A percentile compares a stretch with the other conserved stretches of the same genome.
Evolutionary conservation across 2,888 invertebrate genomes (phyloP).

Genomic region (Leucophenga maculata): DNA sequence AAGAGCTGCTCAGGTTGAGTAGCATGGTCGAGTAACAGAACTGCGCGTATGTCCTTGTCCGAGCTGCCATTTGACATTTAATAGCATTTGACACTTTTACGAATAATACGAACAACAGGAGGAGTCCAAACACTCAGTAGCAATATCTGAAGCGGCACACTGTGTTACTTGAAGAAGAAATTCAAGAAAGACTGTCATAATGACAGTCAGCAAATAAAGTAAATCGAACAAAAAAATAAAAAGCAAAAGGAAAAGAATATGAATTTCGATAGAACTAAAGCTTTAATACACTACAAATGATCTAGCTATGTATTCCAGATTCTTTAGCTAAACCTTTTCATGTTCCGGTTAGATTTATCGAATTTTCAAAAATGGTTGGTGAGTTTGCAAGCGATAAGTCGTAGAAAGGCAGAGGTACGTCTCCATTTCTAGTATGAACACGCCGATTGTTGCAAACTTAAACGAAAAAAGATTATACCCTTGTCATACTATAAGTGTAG

Average conservation of each 20-base stretch:
- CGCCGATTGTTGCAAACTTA: no score
- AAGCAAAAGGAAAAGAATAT: constrained; percentile 2
- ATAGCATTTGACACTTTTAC: constrained; percentile 57
- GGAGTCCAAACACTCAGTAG: background rate
- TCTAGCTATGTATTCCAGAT: no score
- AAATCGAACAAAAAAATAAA: constrained; percentile 32
- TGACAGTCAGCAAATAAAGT: constrained; percentile 22
- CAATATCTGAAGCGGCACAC: background rate
- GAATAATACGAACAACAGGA: constrained; percentile 20
- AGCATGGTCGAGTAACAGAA: background rate
- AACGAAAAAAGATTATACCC: no score
- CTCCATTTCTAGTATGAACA: no score
- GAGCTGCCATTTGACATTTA: constrained; percentile 57
- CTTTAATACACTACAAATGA: no score
- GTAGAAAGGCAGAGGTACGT: no score
- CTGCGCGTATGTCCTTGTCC: background rate
- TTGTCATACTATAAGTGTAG: no score
- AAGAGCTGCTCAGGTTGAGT: background rate
- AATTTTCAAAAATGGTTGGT: no score
- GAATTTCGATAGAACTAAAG: background rate
- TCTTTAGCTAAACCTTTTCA: no score
- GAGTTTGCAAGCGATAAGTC: no score
- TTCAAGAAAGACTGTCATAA: constrained; percentile 12
- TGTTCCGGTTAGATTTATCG: no score
- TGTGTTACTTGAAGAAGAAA: constrained; percentile 3